Evolutionary conservation across 2,113 vertebrate species (phyloP), one percentile per base, ranked within the genome.

Genomic region (Nerophis lumbriciformis): DNA sequence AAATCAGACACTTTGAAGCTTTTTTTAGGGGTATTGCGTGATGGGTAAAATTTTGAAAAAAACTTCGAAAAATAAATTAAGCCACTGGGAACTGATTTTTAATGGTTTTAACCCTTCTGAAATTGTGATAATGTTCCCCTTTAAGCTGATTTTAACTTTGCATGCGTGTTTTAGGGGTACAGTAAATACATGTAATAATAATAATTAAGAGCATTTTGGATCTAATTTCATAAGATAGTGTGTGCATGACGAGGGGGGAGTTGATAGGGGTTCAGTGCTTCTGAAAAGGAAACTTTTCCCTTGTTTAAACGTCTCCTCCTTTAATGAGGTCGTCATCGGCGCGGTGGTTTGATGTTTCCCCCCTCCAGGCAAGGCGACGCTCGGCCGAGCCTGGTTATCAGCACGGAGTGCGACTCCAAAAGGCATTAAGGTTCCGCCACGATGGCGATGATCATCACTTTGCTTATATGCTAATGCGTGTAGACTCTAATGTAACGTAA

Each of bases 321-420:
- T 79, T 55, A 45, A 45, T 11, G 42, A 4, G 42, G 42, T 45
- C 10, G 42, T 45, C 42, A 45, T 45, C 42, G 10, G 11, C 42
- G 42, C 42, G 10, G 42, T 45, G 10, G 42, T 11, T 0, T 45
- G 42, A 45, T 59, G 63, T 65, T 65, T 60, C 78, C 62, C 63
- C 67, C 64, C 14, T 4, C 60, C 87, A 83, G 77, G 77, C 80
- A 59, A 66, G 75, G 63, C 58, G 61, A 79, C 76, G 72, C 82
- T 78, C 77, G 65, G 77, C 73, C 5, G 35, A 65, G 72, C 79
- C 73, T 89, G 79, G 81, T 87, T 84, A 86, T 76, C 56, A 39
- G 8, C 8, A 1, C 10, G 37, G 35, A 78, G 55, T 75, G 28
- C 28, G 28, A 28, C 28, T 28, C 28, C 79, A 19, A 19, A 19